Evolutionary conservation across 2,888 invertebrate genomes (phyloP), one percentile per base, ranked within the genome.

Genomic region (Hemithea aestivaria): DNA sequence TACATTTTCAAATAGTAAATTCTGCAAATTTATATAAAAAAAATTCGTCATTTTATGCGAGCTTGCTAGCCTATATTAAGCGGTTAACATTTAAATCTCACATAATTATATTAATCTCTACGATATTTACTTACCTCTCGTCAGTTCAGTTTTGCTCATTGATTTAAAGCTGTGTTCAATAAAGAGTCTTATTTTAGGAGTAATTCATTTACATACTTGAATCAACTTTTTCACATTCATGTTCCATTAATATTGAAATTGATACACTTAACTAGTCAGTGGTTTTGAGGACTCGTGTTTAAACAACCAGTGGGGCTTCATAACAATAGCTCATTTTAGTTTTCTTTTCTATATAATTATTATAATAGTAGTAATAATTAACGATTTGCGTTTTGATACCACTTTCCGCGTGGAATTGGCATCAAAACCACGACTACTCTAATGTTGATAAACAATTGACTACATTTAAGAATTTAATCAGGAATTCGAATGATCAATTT

Each of bases 191-290:
- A n/a, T n/a, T n/a, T n/a, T n/a, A n/a, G 16, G 16, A 16, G 3
- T 16, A 5, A 16, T 16, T 16, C 2, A 16, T 20, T 10, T 16
- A n/a, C 23, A 37, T 11, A 10, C 23, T 20, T 12, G 30, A 27
- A 30, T 22, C 21, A 7, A 10, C 42, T 36, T 39, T 48, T 24
- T 40, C 35, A 28, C 12, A 44, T 47, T 45, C 43, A 27, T 35
- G 10, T 12, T 39, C 37, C 30, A 20, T 48, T 36, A 34, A 31
- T 36, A 40, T 40, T 23, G 25, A 4, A 31, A 27, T 29, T 66
- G 59, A 64, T 65, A 62, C 58, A 66, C 52, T 63, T 66, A 62
- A 72, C 82, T 82, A 82, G 81, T 81, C 82, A 81, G 72, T 66
- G 64, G 74, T 73, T 69, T 75, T 75, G 74, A 68, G 62, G 65